Base-by-base conservation (phyloP, 1,140 invertebrate species). In the Pinna nobilis region DNA sequence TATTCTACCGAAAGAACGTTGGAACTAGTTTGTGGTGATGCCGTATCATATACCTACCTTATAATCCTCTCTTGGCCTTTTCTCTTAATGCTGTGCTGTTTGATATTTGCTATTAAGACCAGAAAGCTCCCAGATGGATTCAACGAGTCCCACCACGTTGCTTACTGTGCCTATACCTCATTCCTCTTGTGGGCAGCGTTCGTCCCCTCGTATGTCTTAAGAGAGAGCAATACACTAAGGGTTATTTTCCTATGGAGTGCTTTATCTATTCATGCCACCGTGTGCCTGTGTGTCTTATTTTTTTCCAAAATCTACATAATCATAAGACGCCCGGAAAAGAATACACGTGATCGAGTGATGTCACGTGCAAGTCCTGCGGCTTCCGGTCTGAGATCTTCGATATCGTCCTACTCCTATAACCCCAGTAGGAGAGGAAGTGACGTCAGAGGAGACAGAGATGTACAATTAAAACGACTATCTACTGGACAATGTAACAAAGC, bases 31-130 rank as follows among this genome's bases (percentile, higher is more conserved):
- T 65, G 78, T 68, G 23, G 25, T 57, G 57, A 72, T n/a, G 44
- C 76, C 32, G 39, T 37, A 30, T 60, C 70, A 11, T 57, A 41
- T 18, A 71, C 69, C 15, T 81, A 79, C 37, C 37, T 73, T 0
- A 47, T 60, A 30, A 61, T 63, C 39, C 20, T 97, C 88, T 93
- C 93, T 76, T 97, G 96, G 91, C 95, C 96, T 1, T 94, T 97
- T 76, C 89, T 96, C 32, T 90, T 97, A 23, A 95, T 97, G 77
- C 89, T 96, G 9, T 91, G 96, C 3, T 97, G 96, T 87, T 97
- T 95, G 0, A 92, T 96, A 7, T 97, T 97, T 85, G 96, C 96
- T 3, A 92, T 97, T 0, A 91, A 96, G 51, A 82, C 82, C 4
- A 68, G 84, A 44, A 74, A 73, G 50, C 73, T 83, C 15, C 84